phyloP scores from a whole-genome alignment of 2,113 vertebrate species.

The Cynoglossus semilaevis region DNA sequence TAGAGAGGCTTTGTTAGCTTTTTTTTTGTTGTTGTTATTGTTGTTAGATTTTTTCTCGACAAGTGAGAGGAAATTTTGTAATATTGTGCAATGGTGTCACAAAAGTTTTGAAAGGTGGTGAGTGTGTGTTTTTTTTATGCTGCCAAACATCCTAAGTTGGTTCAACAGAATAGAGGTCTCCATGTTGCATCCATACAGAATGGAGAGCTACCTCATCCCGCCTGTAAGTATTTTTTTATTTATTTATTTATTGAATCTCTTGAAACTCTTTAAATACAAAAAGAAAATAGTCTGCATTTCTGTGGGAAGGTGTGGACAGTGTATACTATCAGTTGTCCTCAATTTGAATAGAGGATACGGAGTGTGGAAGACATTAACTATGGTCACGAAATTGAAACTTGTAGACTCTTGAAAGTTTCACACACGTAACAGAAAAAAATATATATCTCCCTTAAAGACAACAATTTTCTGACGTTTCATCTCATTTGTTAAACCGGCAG shows the following conservation, averaged over 20 bases:
- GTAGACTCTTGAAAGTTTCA: constrained; percentile 56
- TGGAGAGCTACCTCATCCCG: constrained; percentile 82
- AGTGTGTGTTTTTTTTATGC: constrained; percentile 57
- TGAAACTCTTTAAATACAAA: neutral
- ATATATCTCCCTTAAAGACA: constrained; percentile 1
- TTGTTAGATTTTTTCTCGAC: constrained; percentile 73
- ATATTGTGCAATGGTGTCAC: constrained; percentile 80
- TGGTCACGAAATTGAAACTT: constrained; percentile 66
- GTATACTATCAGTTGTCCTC: constrained; percentile 35
- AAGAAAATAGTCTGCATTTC: too few relatives aligned
- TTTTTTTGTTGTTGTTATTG: neutral
- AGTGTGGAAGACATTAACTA: constrained; percentile 47
- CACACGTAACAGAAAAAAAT: constrained; percentile 20
- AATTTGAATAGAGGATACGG: constrained; percentile 41
- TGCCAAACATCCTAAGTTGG: constrained; percentile 56
- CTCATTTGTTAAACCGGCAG: neutral
- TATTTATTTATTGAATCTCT: constrained; percentile 1
- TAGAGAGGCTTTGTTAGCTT: constrained; percentile 22
- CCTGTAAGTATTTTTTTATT: constrained; percentile 73
- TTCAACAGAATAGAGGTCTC: constrained; percentile 69
- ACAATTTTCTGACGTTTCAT: neutral
- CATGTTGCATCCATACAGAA: constrained; percentile 82
- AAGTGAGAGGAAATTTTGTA: constrained; percentile 80
- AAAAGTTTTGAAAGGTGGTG: constrained; percentile 80
- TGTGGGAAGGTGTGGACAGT: neutral